A percentile compares a stretch with the other conserved stretches of the same genome.
These are phyloP conservation scores for Baccha elongata DNA, from an alignment of 2,888 invertebrate species.

Conservation along the genomic window DNA sequence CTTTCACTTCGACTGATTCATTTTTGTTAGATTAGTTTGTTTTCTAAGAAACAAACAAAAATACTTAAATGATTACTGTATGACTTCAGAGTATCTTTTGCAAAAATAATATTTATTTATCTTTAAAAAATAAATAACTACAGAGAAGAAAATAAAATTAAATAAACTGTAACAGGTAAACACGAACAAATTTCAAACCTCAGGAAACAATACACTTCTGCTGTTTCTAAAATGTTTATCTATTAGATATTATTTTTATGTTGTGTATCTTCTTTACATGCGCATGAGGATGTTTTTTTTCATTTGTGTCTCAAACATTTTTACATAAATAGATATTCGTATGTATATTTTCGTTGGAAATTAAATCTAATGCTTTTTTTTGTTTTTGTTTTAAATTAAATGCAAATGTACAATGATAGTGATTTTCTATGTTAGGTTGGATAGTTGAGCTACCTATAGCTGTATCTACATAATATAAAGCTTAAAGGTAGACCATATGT, in stretches of 20 bases:
- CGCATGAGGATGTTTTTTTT: constrained; percentile 36
- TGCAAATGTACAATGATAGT: constrained; percentile 47
- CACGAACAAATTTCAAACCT: constrained; percentile 50
- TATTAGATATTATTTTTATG: constrained; percentile 54
- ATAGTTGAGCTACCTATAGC: neutral
- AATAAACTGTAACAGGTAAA: constrained; percentile 56
- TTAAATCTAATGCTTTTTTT: neutral
- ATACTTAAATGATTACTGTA: constrained; percentile 7
- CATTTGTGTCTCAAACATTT: constrained; percentile 24
- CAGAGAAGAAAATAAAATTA: neutral
- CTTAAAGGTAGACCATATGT: constrained; percentile 35
- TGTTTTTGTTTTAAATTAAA: constrained; percentile 9
- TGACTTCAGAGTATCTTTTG: neutral
- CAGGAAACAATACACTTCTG: constrained; percentile 15
- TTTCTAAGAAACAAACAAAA: constrained; percentile 16
- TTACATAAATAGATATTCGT: constrained; percentile 10
- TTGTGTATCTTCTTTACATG: constrained; percentile 24
- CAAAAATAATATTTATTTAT: neutral
- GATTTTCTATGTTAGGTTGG: constrained; percentile 6
- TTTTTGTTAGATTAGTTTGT: constrained; percentile 39
- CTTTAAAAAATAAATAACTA: constrained; percentile 6
- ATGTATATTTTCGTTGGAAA: constrained; percentile 7
- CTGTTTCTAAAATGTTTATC: constrained; percentile 56
- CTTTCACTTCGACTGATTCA: constrained; percentile 63
- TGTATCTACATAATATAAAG: neutral